Conservation (phyloP, 2,888 invertebrate genomes). For the Griposia aprilina region DNA sequence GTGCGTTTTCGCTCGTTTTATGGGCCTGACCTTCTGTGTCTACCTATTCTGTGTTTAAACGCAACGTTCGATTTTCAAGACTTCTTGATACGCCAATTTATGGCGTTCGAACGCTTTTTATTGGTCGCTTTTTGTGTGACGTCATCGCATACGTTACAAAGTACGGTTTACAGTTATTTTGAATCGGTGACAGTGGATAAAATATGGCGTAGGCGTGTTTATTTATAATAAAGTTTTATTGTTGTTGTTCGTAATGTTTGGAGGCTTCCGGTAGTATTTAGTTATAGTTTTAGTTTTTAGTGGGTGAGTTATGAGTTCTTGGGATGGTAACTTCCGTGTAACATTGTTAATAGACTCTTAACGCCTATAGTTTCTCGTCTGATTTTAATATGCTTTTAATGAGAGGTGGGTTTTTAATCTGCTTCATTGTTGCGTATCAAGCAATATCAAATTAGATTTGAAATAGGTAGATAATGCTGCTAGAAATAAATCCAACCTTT, state of each 20-base stretch:
- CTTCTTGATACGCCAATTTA: conserved; percentile 80
- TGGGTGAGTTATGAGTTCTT: conserved; percentile 30
- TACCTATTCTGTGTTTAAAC: conserved; percentile 29
- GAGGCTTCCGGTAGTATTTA: conserved; percentile 51
- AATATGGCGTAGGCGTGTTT: conserved; percentile 59
- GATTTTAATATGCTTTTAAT: conserved; percentile 1
- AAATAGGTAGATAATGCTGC: not conserved
- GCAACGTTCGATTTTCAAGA: conserved; percentile 55
- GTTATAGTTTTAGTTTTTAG: conserved; percentile 43
- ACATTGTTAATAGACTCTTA: conserved; percentile 3
- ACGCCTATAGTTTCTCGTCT: not conserved
- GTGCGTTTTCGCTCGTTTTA: not conserved
- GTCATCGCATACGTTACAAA: conserved; percentile 56
- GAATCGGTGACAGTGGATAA: conserved; percentile 54
- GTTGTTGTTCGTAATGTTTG: conserved; percentile 44
- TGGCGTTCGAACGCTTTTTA: conserved; percentile 69
- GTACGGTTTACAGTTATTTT: conserved; percentile 55
- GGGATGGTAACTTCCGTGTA: conserved; percentile 20
- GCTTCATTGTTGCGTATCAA: not conserved
- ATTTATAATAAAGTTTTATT: conserved; percentile 59
- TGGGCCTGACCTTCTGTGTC: not conserved
- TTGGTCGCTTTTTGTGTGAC: conserved; percentile 65
- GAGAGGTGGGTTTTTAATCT: not conserved
- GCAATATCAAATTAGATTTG: too few species aligned
- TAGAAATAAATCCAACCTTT: not conserved